Evolutionary conservation across 2,888 invertebrate species (phyloP).

Genomic region (Sesia bembeciformis): DNA sequence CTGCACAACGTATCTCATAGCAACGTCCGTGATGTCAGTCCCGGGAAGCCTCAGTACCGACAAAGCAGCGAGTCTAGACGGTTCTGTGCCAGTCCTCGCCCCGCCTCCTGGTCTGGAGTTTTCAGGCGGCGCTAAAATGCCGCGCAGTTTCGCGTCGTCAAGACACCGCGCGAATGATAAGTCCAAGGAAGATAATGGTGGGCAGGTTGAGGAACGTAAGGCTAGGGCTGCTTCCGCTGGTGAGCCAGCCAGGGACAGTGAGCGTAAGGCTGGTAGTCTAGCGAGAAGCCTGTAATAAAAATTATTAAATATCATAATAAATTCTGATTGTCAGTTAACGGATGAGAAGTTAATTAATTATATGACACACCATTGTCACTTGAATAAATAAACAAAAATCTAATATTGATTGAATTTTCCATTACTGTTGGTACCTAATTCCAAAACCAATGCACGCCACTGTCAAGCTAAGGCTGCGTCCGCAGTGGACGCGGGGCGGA

Average conservation of each 20-base stretch:
- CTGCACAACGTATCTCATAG: conserved; percentile 75
- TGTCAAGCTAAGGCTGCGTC: too few species aligned
- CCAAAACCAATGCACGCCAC: too few species aligned
- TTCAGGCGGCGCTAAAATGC: conserved; percentile 89
- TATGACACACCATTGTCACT: too few species aligned
- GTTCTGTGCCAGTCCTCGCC: conserved; percentile 52
- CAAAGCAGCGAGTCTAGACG: conserved; percentile 79
- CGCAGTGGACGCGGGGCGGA: too few species aligned
- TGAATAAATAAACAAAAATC: too few species aligned
- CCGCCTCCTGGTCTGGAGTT: conserved; percentile 83
- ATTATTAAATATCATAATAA: too few species aligned
- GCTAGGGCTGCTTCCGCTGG: conserved; percentile 86
- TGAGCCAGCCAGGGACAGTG: conserved; percentile 85
- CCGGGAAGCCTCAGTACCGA: conserved; percentile 86
- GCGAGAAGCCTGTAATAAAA: conserved; percentile 76
- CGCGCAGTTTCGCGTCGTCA: conserved; percentile 87
- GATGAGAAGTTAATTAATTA: too few species aligned
- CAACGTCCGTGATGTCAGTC: conserved; percentile 92
- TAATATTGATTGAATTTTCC: too few species aligned
- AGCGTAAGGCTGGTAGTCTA: conserved; percentile 87
- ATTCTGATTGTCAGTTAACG: too few species aligned
- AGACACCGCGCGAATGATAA: conserved; percentile 90
- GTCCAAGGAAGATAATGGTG: conserved; percentile 84
- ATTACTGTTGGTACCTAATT: too few species aligned
- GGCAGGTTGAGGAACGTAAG: conserved; percentile 86